These are phyloP conservation scores for Campoplex capitator DNA, from an alignment of 2,888 invertebrate genomes.

Conservation along the genomic window DNA sequence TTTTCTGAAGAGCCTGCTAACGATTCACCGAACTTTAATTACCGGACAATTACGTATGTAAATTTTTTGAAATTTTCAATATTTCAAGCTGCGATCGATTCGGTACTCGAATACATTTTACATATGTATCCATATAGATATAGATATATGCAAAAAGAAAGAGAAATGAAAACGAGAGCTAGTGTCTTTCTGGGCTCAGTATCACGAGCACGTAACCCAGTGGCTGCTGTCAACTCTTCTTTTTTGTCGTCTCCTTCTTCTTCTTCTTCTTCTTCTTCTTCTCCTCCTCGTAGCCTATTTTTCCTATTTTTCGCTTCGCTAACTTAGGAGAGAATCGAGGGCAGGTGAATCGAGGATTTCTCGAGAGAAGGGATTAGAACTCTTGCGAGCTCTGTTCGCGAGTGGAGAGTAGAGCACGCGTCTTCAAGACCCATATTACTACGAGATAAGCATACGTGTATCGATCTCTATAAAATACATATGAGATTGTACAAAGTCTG, in stretches of 20 bases:
- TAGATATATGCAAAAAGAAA: neutral
- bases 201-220: constrained; percentile 59
- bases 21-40: constrained; percentile 16
- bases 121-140: neutral
- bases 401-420: constrained; percentile 54
- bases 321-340: constrained; percentile 11
- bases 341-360: constrained; percentile 24
- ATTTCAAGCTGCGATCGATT: constrained; percentile 26
- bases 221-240: constrained; percentile 44
- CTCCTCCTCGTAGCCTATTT: constrained; percentile 29
- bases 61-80: constrained; percentile 25
- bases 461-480: neutral
- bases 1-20: constrained; percentile 17
- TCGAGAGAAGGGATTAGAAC: constrained; percentile 21
- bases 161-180: constrained; percentile 24
- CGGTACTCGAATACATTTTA: neutral
- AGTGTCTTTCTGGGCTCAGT: constrained; percentile 38
- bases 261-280: constrained; percentile 22
- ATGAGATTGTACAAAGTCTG: constrained; percentile 16
- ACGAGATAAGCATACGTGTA: constrained; percentile 4
- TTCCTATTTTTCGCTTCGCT: constrained; percentile 24
- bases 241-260: constrained; percentile 24
- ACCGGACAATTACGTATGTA: constrained; percentile 24
- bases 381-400: constrained; percentile 44
- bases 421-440: constrained; percentile 30